Conservation (phyloP, 92 coral and sea anemone genomes). For the Muricea muricata region DNA sequence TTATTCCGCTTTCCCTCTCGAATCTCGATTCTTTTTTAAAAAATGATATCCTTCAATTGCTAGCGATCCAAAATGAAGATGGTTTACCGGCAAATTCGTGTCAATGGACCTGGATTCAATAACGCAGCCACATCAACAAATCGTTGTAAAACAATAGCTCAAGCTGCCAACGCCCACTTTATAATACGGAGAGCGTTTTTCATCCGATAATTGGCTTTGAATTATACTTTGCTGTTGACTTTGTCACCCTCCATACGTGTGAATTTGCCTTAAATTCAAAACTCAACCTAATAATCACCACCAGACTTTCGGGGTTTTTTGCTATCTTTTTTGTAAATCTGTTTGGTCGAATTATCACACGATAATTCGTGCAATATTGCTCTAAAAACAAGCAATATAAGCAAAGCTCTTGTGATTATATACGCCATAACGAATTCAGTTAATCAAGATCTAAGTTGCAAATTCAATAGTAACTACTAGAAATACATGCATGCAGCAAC, state of each 20-base stretch:
- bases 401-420: no score
- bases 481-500: no score
- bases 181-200: not conserved
- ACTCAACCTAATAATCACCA: not conserved
- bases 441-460: no score
- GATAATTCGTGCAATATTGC: no score
- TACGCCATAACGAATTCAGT: no score
- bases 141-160: slow-evolving; percentile 9
- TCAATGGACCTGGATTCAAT: slow-evolving; percentile 7
- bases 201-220: not conserved
- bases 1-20: not conserved
- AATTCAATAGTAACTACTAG: no score
- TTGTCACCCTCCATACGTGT: not conserved
- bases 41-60: not conserved
- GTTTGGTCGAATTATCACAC: no score
- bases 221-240: not conserved
- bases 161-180: not conserved
- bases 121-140: not conserved
- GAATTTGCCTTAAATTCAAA: not conserved
- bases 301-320: not conserved
- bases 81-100: not conserved
- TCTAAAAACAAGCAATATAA: no score
- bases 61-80: slow-evolving; percentile 4
- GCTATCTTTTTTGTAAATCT: no score
- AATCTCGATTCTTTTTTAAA: not conserved